Evolutionary conservation across 1,140 invertebrate genomes (phyloP).

Genomic region (Drosophila erecta): DNA sequence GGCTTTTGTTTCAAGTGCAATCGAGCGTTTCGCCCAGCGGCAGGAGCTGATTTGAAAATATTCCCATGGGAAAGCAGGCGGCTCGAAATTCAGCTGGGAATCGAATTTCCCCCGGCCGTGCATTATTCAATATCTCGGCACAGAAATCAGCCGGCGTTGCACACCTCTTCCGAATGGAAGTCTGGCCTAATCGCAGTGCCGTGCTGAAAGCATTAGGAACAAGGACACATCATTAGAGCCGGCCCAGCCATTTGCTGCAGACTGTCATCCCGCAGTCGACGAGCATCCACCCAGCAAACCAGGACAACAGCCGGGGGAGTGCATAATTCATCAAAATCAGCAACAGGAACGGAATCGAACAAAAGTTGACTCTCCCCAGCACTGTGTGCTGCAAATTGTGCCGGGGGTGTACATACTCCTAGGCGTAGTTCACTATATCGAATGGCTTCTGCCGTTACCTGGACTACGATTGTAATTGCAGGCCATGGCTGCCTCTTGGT

Average conservation of each 20-base stretch:
- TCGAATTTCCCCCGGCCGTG: conserved; percentile 23
- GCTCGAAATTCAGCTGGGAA: conserved; percentile 23
- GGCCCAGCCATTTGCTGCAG: conserved; percentile 49
- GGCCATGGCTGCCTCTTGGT: conserved; percentile 24
- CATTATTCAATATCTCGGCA: conserved; percentile 36
- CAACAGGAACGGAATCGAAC: conserved; percentile 69
- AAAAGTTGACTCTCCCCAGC: conserved; percentile 63
- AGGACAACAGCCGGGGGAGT: conserved; percentile 31
- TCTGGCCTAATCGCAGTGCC: conserved; percentile 55
- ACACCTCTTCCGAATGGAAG: conserved; percentile 22
- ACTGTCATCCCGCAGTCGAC: conserved; percentile 38
- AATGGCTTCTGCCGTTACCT: conserved; percentile 38
- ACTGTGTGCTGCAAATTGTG: conserved; percentile 7
- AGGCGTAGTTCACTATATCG: conserved; percentile 18
- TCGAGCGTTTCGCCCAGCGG: neutral
- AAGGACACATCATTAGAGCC: conserved; percentile 76
- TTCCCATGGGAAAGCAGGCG: conserved; percentile 33
- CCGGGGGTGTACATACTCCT: conserved; percentile 17
- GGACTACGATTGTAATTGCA: conserved; percentile 64
- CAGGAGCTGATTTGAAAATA: conserved; percentile 16
- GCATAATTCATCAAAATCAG: conserved; percentile 82
- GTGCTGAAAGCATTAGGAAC: conserved; percentile 74
- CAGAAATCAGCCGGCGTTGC: conserved; percentile 1
- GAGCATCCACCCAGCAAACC: conserved; percentile 27
- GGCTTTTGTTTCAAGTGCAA: conserved; percentile 5